A percentile compares a stretch with the other conserved stretches of the same genome.
Evolutionary conservation across 1,140 invertebrate species (phyloP).

Genomic region (Cylas formicarius): DNA sequence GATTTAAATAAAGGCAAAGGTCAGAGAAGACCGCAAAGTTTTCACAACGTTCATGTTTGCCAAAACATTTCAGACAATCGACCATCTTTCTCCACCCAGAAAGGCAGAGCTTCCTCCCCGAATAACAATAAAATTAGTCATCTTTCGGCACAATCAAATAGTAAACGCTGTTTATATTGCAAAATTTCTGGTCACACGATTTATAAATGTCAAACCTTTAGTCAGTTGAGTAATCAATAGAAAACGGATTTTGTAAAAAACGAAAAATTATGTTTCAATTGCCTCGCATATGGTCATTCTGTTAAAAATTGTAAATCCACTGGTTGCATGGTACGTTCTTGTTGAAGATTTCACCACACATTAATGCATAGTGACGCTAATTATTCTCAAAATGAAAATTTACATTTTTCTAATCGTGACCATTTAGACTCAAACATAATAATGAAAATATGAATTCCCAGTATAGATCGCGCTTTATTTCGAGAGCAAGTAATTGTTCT

Average conservation of each 20-base stretch:
- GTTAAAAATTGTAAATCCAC: constrained; percentile 5
- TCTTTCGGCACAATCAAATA: neutral
- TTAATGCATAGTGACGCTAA: neutral
- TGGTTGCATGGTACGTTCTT: constrained; percentile 9
- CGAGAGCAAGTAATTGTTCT: neutral
- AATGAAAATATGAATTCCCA: no score
- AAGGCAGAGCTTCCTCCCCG: no score
- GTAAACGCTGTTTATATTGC: constrained; percentile 6
- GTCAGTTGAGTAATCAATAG: neutral
- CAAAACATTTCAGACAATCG: constrained; percentile 1
- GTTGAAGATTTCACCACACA: constrained; percentile 8
- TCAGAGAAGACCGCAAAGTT: neutral
- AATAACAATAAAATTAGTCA: constrained; percentile 2
- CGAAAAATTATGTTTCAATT: constrained; percentile 12
- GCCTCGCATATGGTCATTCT: constrained; percentile 8
- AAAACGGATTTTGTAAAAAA: constrained; percentile 6
- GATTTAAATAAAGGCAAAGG: no score
- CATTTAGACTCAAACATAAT: neutral
- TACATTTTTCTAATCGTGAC: neutral
- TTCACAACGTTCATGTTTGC: neutral
- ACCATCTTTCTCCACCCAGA: no score
- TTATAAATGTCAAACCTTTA: constrained; percentile 3
- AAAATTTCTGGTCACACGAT: constrained; percentile 7
- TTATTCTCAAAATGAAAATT: neutral
- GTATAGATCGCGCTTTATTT: no score